phyloP scores from a whole-genome alignment of 2,797 vertebrate species.

The Helostoma temminkii region DNA sequence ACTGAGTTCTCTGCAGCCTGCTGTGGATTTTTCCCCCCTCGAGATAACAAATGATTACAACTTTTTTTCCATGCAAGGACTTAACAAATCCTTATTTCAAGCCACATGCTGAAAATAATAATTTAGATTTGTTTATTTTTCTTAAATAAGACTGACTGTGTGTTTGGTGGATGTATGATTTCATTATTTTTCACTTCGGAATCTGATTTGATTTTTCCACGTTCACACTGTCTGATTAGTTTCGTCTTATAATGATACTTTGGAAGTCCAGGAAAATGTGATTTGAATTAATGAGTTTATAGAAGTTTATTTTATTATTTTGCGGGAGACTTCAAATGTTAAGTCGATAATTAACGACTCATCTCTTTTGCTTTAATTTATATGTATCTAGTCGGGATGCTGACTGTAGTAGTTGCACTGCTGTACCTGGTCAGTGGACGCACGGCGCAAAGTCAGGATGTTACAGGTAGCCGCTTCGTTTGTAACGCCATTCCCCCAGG shows the following conservation, averaged over 20 bases:
- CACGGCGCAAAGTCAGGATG: constrained; percentile 71
- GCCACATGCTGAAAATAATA: constrained; percentile 38
- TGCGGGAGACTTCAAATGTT: neutral
- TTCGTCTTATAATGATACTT: constrained; percentile 31
- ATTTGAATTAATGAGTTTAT: constrained; percentile 21
- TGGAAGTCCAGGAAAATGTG: constrained; percentile 40
- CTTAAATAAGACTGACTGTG: constrained; percentile 40
- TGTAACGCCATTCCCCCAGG: constrained; percentile 93
- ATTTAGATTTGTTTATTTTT: neutral
- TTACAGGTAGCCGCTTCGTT: constrained; percentile 90
- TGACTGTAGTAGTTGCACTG: constrained; percentile 79
- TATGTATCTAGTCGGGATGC: constrained; percentile 78
- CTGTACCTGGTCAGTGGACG: constrained; percentile 76
- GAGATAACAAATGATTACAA: constrained; percentile 28
- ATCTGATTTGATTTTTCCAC: constrained; percentile 13
- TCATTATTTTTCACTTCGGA: constrained; percentile 47
- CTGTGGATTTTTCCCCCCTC: constrained; percentile 39
- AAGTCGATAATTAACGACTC: constrained; percentile 6
- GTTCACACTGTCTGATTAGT: constrained; percentile 22
- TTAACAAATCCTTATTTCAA: constrained; percentile 13
- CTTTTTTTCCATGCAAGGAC: constrained; percentile 16
- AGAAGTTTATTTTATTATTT: constrained; percentile 48
- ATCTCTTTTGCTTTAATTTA: constrained; percentile 5
- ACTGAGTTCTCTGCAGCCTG: constrained; percentile 34
- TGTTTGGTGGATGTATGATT: constrained; percentile 59